phyloP scores from a whole-genome alignment of 2,113 vertebrate genomes.

The Paedocypris sp. region DNA sequence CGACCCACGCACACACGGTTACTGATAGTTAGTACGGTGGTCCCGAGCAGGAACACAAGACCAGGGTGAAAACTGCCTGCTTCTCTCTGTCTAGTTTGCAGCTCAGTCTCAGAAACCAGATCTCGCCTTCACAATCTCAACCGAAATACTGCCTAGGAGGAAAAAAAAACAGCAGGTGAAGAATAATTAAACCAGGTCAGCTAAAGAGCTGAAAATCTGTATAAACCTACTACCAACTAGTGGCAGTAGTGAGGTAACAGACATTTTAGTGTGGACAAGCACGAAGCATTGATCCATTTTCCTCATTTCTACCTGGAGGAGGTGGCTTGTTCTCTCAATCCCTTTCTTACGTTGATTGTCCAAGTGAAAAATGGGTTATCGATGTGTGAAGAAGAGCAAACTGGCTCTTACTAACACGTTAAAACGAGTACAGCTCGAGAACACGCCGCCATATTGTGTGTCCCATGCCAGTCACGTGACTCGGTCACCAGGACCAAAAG shows the following conservation, averaged over 20 bases:
- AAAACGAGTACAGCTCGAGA: too few relatives aligned
- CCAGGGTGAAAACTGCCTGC: too few relatives aligned
- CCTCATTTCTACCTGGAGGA: background rate
- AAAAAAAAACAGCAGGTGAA: background rate
- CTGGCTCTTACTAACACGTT: too few relatives aligned
- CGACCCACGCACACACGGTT: background rate
- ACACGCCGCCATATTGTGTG: background rate
- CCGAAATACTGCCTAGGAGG: slow-evolving; percentile 3
- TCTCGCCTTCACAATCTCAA: background rate
- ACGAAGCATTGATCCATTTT: background rate
- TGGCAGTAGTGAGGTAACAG: slow-evolving; percentile 14
- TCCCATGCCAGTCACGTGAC: background rate
- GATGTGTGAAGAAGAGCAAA: too few relatives aligned
- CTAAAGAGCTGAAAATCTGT: slow-evolving; percentile 15
- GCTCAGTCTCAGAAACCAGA: background rate
- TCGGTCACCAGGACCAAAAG: too few relatives aligned
- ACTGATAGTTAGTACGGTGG: background rate
- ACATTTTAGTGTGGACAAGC: slow-evolving; percentile 5
- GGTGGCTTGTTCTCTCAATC: background rate
- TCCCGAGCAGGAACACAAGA: too few relatives aligned
- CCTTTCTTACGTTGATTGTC: slow-evolving; percentile 17
- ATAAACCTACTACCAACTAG: slow-evolving; percentile 6
- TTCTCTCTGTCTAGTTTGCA: background rate
- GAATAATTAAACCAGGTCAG: background rate
- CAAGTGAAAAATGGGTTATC: background rate